Evolutionary conservation across 2,888 invertebrate genomes (phyloP), one percentile per base, ranked within the genome.

Genomic region (Leptinotarsa rubiginosa): DNA sequence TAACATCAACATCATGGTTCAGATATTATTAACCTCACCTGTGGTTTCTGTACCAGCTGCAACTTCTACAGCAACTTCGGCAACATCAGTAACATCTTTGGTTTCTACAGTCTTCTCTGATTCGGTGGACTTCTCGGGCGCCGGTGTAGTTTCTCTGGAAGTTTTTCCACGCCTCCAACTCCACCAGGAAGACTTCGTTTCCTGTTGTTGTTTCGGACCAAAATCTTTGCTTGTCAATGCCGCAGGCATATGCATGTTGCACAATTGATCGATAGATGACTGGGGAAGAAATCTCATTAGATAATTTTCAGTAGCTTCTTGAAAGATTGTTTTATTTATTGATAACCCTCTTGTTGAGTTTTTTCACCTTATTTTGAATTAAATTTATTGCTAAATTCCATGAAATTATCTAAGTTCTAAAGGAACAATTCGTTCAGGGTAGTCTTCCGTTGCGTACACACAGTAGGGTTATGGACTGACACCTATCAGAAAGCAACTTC

Each of bases 131-230:
- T 59, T 78, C 65, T 83, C 84, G 15, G 78, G 75, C 47, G 82
- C 83, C 1, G 86, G 85, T 12, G 87, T 85, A 0, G 83, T 80
- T 80, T 87, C 87, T 20, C 86, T 79, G 1, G 87, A 85, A 47
- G 85, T 81, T 47, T 79, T 84, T 18, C 82, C 82, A 31, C 93
- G 90, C 1, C 93, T 88, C 92, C 93, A 93, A 85, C 90, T 91
- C 92, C 93, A 92, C 82, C 83, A 82, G 12, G 79, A 91, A 85
- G 90, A 91, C 72, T 89, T 88, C 76, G 76, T 69, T 75, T 81
- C 80, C 56, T 79, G 80, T 56, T 76, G 78, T 49, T 77, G 76
- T 64, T 79, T 78, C 10, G 78, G 75, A 47, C 74, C 76, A 62
- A 77, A 75, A 77, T 77, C 80, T 72, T 72, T 75, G 16, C 56